Evolutionary conservation across 2,113 vertebrate species (phyloP).

Genomic region (Casuarius casuarius): DNA sequence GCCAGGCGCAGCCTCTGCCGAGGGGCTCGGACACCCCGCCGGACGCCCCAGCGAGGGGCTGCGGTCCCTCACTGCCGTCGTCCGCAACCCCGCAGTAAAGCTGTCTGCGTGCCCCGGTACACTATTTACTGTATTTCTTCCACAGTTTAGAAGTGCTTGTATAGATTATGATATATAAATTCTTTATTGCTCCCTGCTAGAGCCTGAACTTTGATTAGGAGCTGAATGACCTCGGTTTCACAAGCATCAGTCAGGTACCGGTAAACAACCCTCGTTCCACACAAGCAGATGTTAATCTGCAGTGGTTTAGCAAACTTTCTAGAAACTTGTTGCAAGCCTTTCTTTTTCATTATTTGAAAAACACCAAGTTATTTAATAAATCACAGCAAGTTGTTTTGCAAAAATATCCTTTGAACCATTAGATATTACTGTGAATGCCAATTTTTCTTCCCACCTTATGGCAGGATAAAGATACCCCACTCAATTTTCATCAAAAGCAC

Average conservation of each 20-base stretch:
- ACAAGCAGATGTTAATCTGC: background rate
- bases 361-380: slow-evolving; percentile 46
- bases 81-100: background rate
- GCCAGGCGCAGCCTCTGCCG: background rate
- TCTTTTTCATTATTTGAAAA: slow-evolving; percentile 32
- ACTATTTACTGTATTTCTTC: background rate
- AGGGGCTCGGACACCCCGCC: background rate
- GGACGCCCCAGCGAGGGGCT: background rate
- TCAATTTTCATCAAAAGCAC: slow-evolving; percentile 68
- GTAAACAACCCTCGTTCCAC: background rate
- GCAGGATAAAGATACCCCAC: slow-evolving; percentile 46
- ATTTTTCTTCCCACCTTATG: slow-evolving; percentile 17
- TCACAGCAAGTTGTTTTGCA: slow-evolving; percentile 39
- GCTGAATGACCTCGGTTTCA: slow-evolving; percentile 16
- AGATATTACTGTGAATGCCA: slow-evolving; percentile 25
- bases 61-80: background rate
- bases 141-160: background rate
- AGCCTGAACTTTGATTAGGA: slow-evolving; percentile 18
- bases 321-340: background rate
- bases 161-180: background rate
- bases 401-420: slow-evolving; percentile 65
- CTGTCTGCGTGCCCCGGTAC: background rate
- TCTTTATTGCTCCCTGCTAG: background rate
- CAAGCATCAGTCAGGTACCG: background rate
- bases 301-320: background rate